Evolutionary conservation across 1,140 invertebrate genomes (phyloP).

Genomic region (Drosophila lacertosa): DNA sequence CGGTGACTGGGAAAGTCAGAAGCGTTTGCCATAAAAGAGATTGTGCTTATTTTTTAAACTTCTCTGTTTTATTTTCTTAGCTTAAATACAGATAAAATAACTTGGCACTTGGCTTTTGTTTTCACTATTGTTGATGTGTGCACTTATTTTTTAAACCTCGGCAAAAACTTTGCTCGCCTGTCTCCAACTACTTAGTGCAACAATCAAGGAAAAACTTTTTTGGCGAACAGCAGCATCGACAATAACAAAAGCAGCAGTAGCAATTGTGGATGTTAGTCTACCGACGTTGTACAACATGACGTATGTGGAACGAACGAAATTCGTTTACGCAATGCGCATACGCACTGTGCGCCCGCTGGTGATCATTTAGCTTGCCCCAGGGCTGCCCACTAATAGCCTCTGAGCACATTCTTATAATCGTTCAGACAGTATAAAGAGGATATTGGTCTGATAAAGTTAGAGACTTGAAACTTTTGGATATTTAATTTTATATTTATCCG

Average conservation of each 20-base stretch:
- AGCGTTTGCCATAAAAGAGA: constrained; percentile 3
- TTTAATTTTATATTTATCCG: no score
- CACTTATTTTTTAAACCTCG: constrained; percentile 21
- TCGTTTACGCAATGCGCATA: constrained; percentile 63
- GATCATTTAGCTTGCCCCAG: constrained; percentile 19
- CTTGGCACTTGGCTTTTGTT: constrained; percentile 30
- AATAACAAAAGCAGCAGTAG: constrained; percentile 19
- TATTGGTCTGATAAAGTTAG: no score
- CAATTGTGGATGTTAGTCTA: constrained; percentile 13
- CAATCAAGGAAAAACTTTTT: constrained; percentile 40
- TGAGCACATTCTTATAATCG: constrained; percentile 3
- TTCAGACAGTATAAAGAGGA: no score
- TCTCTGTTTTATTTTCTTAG: constrained; percentile 22
- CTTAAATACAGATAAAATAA: constrained; percentile 39
- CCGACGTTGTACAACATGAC: constrained; percentile 20
- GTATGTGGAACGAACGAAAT: constrained; percentile 32
- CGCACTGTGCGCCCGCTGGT: constrained; percentile 49
- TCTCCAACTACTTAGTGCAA: constrained; percentile 46
- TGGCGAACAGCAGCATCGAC: constrained; percentile 12
- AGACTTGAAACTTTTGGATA: no score
- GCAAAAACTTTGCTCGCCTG: constrained; percentile 36
- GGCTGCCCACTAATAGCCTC: not conserved
- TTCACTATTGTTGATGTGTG: constrained; percentile 22
- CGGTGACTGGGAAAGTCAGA: not conserved
- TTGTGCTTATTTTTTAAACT: constrained; percentile 5